Conservation (phyloP, 2,113 vertebrate genomes). For the Ptilonorhynchus violaceus region DNA sequence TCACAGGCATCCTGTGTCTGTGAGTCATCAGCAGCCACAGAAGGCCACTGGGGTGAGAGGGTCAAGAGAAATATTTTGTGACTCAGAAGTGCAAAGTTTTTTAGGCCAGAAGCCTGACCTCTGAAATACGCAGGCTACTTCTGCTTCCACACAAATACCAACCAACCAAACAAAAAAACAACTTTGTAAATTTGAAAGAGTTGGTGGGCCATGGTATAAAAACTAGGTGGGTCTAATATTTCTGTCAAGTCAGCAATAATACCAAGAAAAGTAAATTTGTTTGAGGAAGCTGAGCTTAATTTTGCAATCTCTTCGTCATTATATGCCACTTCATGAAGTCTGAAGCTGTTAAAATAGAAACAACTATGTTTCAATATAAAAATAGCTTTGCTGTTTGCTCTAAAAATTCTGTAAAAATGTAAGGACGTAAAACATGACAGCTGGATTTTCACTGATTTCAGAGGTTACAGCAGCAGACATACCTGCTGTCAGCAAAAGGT, state of each 20-base stretch:
- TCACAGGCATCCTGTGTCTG: accelerated
- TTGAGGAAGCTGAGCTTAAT: background rate
- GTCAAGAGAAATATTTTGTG: background rate
- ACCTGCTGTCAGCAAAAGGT: background rate
- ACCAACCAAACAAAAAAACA: no score
- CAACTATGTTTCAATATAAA: background rate
- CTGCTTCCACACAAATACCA: background rate
- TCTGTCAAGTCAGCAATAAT: background rate
- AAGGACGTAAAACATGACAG: background rate
- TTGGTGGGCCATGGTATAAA: background rate
- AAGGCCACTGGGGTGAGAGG: background rate
- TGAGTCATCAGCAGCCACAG: background rate
- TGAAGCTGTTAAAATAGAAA: background rate
- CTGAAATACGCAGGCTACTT: background rate
- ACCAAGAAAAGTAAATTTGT: background rate
- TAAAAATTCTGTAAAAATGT: background rate
- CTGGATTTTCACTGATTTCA: background rate
- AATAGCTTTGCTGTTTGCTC: background rate
- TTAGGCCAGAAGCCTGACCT: background rate
- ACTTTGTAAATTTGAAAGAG: background rate
- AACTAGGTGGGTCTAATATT: background rate
- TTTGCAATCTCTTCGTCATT: background rate
- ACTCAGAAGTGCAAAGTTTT: background rate
- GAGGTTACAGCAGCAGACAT: background rate
- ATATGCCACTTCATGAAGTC: background rate